Conservation (phyloP, 2,797 vertebrate species). For the Labroides dimidiatus region DNA sequence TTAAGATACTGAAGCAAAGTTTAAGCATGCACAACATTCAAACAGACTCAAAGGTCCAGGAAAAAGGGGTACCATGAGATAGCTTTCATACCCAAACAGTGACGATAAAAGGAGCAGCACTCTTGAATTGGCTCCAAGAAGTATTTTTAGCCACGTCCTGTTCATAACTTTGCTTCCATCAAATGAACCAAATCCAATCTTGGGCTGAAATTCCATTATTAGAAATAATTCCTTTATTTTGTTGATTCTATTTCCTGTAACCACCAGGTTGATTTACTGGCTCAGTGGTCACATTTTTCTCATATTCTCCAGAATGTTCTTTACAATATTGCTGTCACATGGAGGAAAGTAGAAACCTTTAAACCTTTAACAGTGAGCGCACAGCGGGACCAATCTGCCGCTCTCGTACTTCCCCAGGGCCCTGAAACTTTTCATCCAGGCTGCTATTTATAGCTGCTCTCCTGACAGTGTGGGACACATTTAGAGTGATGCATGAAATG, state of each 20-base stretch:
- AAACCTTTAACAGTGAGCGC: conserved; percentile 30
- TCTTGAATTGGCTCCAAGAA: not conserved
- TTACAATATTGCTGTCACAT: conserved; percentile 20
- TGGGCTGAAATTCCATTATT: not conserved
- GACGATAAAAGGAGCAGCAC: too few species aligned
- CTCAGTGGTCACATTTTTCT: not conserved
- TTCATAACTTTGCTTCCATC: not conserved
- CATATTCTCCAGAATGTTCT: not conserved
- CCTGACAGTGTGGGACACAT: conserved; percentile 44
- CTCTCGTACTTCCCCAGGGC: conserved; percentile 33
- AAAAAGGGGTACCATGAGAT: too few species aligned
- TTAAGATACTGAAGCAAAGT: too few species aligned
- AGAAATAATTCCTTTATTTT: not conserved
- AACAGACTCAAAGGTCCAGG: too few species aligned
- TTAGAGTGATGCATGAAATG: conserved; percentile 47
- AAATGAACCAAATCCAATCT: not conserved
- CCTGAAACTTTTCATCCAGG: conserved; percentile 51
- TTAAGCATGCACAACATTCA: too few species aligned
- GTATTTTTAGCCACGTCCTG: not conserved
- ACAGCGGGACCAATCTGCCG: conserved; percentile 30
- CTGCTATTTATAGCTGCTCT: conserved; percentile 62
- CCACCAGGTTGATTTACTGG: not conserved
- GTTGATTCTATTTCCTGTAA: not conserved
- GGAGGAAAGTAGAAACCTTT: conserved; percentile 22
- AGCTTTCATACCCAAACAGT: too few species aligned